Evolutionary conservation across 2,113 vertebrate genomes (phyloP), one percentile per base, ranked within the genome.

Genomic region (Ailurus styani): DNA sequence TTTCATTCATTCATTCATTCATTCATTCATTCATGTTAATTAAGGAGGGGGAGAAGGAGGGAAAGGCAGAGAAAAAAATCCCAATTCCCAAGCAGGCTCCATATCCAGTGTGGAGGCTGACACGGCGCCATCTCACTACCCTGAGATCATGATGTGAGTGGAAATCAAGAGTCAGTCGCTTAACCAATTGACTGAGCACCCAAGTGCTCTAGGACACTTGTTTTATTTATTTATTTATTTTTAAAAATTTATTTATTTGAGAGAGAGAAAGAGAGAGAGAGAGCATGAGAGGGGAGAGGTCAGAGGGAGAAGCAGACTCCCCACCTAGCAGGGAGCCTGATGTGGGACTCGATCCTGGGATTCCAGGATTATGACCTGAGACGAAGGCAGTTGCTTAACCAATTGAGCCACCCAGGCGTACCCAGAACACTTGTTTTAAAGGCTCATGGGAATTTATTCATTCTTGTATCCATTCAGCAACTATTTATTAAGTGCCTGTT

Each of bases 351-450:
- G n/a, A n/a, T n/a, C n/a, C n/a, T n/a, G n/a, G n/a, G n/a, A n/a
- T n/a, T n/a, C n/a, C n/a, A n/a, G n/a, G n/a, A n/a, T n/a, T n/a
- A n/a, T n/a, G n/a, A n/a, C n/a, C n/a, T n/a, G n/a, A n/a, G n/a
- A n/a, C n/a, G n/a, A n/a, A n/a, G n/a, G n/a, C n/a, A n/a, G n/a
- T n/a, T n/a, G n/a, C n/a, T n/a, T n/a, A n/a, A n/a, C n/a, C n/a
- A n/a, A n/a, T n/a, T n/a, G n/a, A n/a, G n/a, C n/a, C n/a, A n/a
- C n/a, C n/a, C n/a, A n/a, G n/a, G n/a, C n/a, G n/a, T n/a, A n/a
- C n/a, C n/a, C n/a, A 64, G 91, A 62, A 84, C 60, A 95, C 55
- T 95, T 66, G 14, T 83, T 97, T 96, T 77, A 85, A 94, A 85
- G 70, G 54, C 64, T 92, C 54, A 34, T 11, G 8, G 14, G n/a